Evolutionary conservation across 2,888 invertebrate genomes (phyloP), one percentile per base, ranked within the genome.

Genomic region (Ophion ellenae): DNA sequence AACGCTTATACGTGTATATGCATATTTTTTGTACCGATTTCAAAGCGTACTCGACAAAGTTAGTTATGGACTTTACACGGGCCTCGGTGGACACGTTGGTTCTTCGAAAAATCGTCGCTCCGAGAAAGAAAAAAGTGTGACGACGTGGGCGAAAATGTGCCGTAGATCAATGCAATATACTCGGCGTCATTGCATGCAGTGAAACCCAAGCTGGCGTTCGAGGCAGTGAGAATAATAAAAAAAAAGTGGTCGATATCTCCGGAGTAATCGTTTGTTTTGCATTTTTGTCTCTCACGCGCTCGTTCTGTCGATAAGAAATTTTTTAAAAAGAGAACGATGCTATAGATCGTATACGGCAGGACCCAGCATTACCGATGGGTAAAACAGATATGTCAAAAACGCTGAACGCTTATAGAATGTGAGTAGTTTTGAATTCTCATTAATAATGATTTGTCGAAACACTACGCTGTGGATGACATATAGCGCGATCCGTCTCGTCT

Each of bases 401-500:
- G 94, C 96, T 97, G 94, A 97, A 97, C 95, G 97, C 97, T 93
- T 97, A 97, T 95, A 96, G 97, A 96, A 97, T 97, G 97, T 97
- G 95, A 97, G 97, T 97, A 95, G 86, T 47, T 67, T 74, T 63
- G 63, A 71, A 47, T 76, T 73, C 61, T 57, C 63, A 10, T 11
- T 76, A 70, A 76, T 76, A 64, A 17, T 40, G 40, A 40, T 40
- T 1, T 40, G 7, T 40, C 40, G 40, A 40, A 9, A 9, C 7
- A 1, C 5, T 40, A 40, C 40, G 7, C 9, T 40, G 40, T 9
- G 40, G 40, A 40, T 4, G 9, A 40, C 2, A 40, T 9, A 0
- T 40, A 40, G 2, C 40, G 40, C 40, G 40, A 40, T 40, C 40
- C 40, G 40, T 57, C 14, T 57, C 57, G 57, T n/a, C 1, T 7